A percentile compares a stretch with the other conserved stretches of the same genome.
Conservation (phyloP, 2,113 vertebrate genomes). For the Ceyx cyanopectus region DNA sequence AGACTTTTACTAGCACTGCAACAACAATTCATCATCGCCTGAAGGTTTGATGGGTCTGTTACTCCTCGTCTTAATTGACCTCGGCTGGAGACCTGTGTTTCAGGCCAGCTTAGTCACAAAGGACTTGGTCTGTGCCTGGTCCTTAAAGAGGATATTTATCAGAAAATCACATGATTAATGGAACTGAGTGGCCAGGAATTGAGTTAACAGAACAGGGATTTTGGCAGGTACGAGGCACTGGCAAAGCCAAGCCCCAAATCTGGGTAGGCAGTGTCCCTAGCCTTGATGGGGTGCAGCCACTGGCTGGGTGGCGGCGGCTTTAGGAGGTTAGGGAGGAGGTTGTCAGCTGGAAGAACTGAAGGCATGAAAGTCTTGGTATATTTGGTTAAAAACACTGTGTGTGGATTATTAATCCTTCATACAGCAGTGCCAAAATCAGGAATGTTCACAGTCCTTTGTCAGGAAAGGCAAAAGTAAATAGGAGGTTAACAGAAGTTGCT, state of each 20-base stretch:
- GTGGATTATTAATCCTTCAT: background rate
- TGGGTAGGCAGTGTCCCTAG: background rate
- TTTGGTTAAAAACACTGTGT: background rate
- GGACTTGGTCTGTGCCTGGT: background rate
- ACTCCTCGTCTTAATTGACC: slow-evolving; percentile 60
- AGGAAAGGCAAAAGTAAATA: background rate
- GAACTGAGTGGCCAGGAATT: slow-evolving; percentile 8
- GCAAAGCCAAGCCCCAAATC: background rate
- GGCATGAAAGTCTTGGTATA: background rate
- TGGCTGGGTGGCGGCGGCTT: background rate
- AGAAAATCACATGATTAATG: slow-evolving; percentile 60
- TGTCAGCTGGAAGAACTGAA: background rate
- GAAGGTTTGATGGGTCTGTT: slow-evolving; percentile 54
- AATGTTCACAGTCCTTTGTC: background rate
- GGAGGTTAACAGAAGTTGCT: background rate
- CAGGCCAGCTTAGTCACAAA: slow-evolving; percentile 26
- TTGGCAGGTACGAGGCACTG: background rate
- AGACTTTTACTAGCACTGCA: slow-evolving; percentile 65
- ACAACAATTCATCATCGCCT: slow-evolving; percentile 67
- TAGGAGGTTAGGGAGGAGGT: background rate
- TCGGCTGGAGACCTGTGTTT: slow-evolving; percentile 37
- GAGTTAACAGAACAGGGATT: slow-evolving; percentile 35
- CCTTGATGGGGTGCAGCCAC: fast-evolving
- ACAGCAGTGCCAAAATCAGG: background rate
- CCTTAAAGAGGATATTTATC: slow-evolving; percentile 35